A percentile compares a stretch with the other conserved stretches of the same genome.
These are phyloP conservation scores for Penaeus vannamei DNA, from an alignment of 1,140 invertebrate genomes.

Conservation along the genomic window DNA sequence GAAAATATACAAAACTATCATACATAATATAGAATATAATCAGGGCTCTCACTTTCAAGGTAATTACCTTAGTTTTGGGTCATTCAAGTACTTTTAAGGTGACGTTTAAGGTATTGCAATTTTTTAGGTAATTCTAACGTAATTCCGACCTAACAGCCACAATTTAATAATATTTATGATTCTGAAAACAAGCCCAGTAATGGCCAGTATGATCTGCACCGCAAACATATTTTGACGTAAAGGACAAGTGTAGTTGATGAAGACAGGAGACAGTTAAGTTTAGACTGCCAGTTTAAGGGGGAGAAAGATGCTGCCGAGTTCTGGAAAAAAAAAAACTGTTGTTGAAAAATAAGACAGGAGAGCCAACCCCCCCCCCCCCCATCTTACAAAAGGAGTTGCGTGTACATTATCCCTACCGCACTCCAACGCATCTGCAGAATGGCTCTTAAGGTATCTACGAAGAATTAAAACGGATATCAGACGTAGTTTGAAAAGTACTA, in stretches of 20 bases:
- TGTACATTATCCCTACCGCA: constrained; percentile 34
- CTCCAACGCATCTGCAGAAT: constrained; percentile 36
- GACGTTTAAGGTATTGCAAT: too few species aligned
- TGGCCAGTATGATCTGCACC: constrained; percentile 26
- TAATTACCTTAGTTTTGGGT: too few species aligned
- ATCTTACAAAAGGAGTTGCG: constrained; percentile 45
- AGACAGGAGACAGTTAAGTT: constrained; percentile 32
- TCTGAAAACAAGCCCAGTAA: too few species aligned
- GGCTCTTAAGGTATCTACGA: constrained; percentile 29
- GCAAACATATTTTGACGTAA: constrained; percentile 25
- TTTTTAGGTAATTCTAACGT: too few species aligned
- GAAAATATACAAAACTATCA: too few species aligned
- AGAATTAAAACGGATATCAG: constrained; percentile 47
- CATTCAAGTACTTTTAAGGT: too few species aligned
- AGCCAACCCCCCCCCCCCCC: constrained; percentile 37
- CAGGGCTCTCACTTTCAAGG: too few species aligned
- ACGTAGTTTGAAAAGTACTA: too few species aligned
- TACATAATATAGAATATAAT: too few species aligned
- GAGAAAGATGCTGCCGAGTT: constrained; percentile 40
- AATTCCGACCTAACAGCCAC: too few species aligned
- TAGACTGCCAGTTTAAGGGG: constrained; percentile 39
- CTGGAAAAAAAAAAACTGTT: constrained; percentile 35
- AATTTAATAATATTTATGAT: too few species aligned
- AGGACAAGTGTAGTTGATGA: constrained; percentile 7
- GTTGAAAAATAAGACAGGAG: constrained; percentile 22